phyloP scores from a whole-genome alignment of 2,113 vertebrate species.

The Thinocorus orbignyianus region DNA sequence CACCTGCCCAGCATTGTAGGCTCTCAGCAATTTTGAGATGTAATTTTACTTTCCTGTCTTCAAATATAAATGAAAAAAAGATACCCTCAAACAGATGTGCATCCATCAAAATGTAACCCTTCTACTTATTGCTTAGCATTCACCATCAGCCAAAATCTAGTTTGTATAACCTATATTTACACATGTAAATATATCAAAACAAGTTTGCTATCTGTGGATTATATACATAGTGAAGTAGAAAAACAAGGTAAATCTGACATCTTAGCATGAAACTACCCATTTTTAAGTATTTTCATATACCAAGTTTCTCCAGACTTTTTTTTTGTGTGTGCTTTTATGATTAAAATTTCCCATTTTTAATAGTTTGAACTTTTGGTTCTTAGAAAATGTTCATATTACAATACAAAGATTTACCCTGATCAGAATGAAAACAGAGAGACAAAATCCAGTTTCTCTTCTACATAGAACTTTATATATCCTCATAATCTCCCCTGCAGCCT shows the following conservation, averaged over 20 bases:
- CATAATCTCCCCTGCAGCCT: not conserved
- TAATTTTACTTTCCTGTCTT: not conserved
- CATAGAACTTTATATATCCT: not conserved
- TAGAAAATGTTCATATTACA: not conserved
- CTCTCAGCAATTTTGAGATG: not conserved
- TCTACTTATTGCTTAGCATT: not conserved
- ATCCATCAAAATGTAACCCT: not conserved
- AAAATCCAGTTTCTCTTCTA: not conserved
- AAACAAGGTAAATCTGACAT: not conserved
- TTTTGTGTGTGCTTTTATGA: not conserved
- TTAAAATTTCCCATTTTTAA: not conserved
- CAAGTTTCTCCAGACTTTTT: not conserved
- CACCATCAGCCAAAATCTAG: not conserved
- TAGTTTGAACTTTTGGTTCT: not conserved
- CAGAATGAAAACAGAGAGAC: not conserved
- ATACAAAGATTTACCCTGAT: not conserved
- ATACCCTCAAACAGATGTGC: not conserved
- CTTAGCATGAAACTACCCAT: not conserved
- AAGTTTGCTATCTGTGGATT: not conserved
- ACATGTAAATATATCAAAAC: not conserved
- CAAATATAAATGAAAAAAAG: not conserved
- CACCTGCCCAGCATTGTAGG: not conserved
- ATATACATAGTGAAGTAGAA: not conserved
- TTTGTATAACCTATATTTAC: not conserved
- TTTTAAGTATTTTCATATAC: not conserved